A percentile compares a stretch with the other conserved stretches of the same genome.
Conservation (phyloP, 2,113 vertebrate species). For the Tachuris rubrigastra region DNA sequence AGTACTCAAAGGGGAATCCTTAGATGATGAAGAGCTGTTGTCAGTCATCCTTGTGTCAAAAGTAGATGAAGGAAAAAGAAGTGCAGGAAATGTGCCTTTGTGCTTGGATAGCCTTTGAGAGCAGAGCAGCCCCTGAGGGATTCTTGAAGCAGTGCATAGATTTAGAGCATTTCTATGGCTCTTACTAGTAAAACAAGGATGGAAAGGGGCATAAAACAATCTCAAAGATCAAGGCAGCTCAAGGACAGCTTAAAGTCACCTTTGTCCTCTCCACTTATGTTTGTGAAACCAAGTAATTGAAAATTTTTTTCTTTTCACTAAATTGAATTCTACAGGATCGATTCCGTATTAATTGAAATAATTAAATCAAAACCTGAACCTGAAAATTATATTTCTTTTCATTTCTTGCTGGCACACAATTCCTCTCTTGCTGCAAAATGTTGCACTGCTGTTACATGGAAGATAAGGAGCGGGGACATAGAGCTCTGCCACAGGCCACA, state of each 20-base stretch:
- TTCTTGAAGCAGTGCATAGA: neutral
- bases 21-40: neutral
- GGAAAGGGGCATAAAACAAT: neutral
- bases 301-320: neutral
- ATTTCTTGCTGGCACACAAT: neutral
- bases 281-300: neutral
- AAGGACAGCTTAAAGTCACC: neutral
- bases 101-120: neutral
- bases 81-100: neutral
- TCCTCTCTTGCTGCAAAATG: neutral
- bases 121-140: neutral
- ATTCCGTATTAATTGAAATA: neutral
- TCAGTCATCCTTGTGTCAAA: neutral
- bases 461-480: neutral
- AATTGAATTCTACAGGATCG: neutral
- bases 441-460: neutral
- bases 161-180: neutral
- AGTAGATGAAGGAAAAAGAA: constrained; percentile 11
- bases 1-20: neutral
- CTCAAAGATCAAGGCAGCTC: neutral
- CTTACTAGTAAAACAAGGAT: neutral
- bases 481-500: neutral
- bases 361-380: neutral
- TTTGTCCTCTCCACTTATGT: neutral
- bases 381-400: neutral